Evolutionary conservation across 2,888 invertebrate genomes (phyloP).

Genomic region (Ornithoptera priamus): DNA sequence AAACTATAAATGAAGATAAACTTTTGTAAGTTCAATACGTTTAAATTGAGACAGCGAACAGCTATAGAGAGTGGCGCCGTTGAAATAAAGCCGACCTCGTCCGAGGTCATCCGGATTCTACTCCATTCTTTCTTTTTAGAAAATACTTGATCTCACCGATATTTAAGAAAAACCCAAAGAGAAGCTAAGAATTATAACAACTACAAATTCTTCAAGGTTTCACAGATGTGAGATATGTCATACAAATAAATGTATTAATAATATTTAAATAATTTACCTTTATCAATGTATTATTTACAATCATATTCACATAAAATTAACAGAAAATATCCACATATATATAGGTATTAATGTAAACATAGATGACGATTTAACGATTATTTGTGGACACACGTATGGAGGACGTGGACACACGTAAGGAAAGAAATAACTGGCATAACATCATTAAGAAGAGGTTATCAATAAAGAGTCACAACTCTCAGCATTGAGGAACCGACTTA

Average conservation of each 20-base stretch:
- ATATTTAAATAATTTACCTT: neutral
- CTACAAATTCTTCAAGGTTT: neutral
- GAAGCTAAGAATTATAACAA: neutral
- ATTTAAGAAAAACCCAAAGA: neutral
- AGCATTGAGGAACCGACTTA: too few relatives aligned
- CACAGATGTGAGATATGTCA: neutral
- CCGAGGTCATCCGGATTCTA: slow-evolving; percentile 40
- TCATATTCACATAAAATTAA: too few relatives aligned
- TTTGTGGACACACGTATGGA: too few relatives aligned
- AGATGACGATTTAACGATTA: too few relatives aligned
- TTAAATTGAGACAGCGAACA: neutral
- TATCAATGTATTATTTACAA: too few relatives aligned
- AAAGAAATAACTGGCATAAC: too few relatives aligned
- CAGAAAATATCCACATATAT: too few relatives aligned
- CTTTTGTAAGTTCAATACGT: neutral
- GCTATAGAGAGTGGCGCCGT: slow-evolving; percentile 34
- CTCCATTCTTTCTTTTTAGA: slow-evolving; percentile 35
- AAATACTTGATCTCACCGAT: neutral
- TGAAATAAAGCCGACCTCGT: slow-evolving; percentile 26
- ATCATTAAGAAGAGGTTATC: too few relatives aligned
- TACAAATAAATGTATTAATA: neutral
- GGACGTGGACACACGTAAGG: too few relatives aligned
- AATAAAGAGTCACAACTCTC: too few relatives aligned
- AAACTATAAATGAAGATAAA: neutral
- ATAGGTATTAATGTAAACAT: too few relatives aligned